Evolutionary conservation across 2,888 invertebrate genomes (phyloP).

Genomic region (Volucella zonaria): DNA sequence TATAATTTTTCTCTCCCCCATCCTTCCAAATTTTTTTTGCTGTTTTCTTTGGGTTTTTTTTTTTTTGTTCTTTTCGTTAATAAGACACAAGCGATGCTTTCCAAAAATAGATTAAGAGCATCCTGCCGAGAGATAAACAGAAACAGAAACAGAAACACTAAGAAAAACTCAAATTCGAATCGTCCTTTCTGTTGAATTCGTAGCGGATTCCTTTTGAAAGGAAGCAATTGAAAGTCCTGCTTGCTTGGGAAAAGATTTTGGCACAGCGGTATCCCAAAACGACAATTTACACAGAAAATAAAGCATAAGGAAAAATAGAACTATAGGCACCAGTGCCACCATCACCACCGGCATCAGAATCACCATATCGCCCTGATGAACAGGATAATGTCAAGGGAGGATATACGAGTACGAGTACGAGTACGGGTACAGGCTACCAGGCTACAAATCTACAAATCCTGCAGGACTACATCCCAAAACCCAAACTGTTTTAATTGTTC

Average conservation of each 20-base stretch:
- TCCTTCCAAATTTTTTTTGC: neutral
- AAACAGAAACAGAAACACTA: conserved; percentile 39
- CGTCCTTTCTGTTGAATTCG: no score
- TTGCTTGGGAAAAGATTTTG: conserved; percentile 25
- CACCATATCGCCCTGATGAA: conserved; percentile 30
- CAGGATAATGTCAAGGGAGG: conserved; percentile 39
- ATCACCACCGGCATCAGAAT: no score
- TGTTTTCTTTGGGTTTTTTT: neutral
- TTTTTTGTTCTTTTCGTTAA: conserved; percentile 50
- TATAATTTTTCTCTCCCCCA: conserved; percentile 45
- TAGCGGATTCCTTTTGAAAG: neutral
- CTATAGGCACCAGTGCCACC: neutral
- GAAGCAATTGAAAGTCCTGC: neutral
- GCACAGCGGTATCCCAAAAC: conserved; percentile 60
- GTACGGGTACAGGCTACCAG: no score
- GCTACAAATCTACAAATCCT: neutral
- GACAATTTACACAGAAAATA: conserved; percentile 42
- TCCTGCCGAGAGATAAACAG: conserved; percentile 68
- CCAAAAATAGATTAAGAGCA: conserved; percentile 70
- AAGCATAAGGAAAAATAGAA: neutral
- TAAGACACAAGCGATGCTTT: conserved; percentile 56
- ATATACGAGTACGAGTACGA: neutral
- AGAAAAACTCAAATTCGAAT: neutral
- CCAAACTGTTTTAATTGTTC: conserved; percentile 66
- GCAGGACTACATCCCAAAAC: conserved; percentile 7